These are phyloP conservation scores for Drosophila bifasciata DNA, from an alignment of 1,140 invertebrate genomes.

Conservation along the genomic window DNA sequence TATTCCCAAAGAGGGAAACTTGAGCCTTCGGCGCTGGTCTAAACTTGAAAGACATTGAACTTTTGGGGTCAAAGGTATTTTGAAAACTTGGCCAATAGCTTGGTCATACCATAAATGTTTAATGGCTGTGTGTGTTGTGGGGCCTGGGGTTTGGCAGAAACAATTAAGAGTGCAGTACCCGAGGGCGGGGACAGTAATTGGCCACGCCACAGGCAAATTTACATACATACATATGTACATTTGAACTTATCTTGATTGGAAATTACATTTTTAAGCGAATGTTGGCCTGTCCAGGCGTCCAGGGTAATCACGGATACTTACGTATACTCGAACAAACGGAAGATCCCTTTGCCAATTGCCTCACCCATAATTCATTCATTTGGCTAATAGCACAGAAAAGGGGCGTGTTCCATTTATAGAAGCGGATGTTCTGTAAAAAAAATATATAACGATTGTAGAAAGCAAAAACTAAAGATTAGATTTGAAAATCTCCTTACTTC, in stretches of 20 bases:
- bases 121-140: constrained; percentile 1
- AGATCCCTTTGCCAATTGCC: constrained; percentile 53
- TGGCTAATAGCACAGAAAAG: constrained; percentile 48
- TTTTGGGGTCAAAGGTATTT: constrained; percentile 30
- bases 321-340: constrained; percentile 37
- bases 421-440: not conserved
- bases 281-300: constrained; percentile 56
- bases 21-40: constrained; percentile 13
- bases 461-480: not conserved
- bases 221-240: constrained; percentile 52
- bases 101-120: constrained; percentile 32
- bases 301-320: constrained; percentile 56
- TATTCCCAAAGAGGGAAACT: constrained; percentile 11
- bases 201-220: constrained; percentile 40
- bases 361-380: constrained; percentile 59
- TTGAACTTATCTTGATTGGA: constrained; percentile 74
- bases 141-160: not conserved
- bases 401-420: constrained; percentile 38
- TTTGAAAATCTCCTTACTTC: not conserved
- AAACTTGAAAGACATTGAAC: constrained; percentile 45
- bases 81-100: constrained; percentile 15
- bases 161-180: constrained; percentile 55
- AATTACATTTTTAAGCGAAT: constrained; percentile 62
- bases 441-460: too few species aligned
- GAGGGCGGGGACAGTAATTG: constrained; percentile 21